These are phyloP conservation scores for Anolis sagrei DNA, from an alignment of 2,113 vertebrate genomes.

Conservation along the genomic window DNA sequence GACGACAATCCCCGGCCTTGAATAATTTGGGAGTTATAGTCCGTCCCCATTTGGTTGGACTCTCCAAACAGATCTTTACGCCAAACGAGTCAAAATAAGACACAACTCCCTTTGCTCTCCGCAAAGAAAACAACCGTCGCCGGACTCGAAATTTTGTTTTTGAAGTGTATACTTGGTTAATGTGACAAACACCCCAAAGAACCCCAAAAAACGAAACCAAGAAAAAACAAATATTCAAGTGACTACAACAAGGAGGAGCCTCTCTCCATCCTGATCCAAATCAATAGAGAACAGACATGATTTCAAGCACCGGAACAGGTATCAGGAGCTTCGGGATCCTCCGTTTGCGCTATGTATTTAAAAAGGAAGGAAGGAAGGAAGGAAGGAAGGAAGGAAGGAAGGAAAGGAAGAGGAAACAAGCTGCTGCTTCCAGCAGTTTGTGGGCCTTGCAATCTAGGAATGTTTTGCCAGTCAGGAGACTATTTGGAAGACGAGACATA, in stretches of 20 bases:
- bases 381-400: background rate
- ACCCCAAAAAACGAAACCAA: background rate
- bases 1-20: no score
- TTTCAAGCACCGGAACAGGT: background rate
- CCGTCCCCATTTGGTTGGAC: no score
- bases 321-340: no score
- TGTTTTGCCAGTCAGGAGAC: background rate
- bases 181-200: no score
- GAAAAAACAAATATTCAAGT: background rate
- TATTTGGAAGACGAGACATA: no score
- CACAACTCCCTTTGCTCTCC: background rate
- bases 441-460: background rate
- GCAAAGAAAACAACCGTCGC: constrained; percentile 18
- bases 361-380: background rate
- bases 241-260: constrained; percentile 20
- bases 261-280: background rate
- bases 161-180: constrained; percentile 33
- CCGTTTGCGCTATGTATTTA: no score
- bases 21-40: no score
- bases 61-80: background rate
- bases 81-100: background rate
- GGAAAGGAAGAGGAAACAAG: no score
- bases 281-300: background rate
- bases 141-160: constrained; percentile 1
- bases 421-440: background rate